Evolutionary conservation across 2,113 vertebrate species (phyloP).

Genomic region (Onychostruthus taczanowskii): DNA sequence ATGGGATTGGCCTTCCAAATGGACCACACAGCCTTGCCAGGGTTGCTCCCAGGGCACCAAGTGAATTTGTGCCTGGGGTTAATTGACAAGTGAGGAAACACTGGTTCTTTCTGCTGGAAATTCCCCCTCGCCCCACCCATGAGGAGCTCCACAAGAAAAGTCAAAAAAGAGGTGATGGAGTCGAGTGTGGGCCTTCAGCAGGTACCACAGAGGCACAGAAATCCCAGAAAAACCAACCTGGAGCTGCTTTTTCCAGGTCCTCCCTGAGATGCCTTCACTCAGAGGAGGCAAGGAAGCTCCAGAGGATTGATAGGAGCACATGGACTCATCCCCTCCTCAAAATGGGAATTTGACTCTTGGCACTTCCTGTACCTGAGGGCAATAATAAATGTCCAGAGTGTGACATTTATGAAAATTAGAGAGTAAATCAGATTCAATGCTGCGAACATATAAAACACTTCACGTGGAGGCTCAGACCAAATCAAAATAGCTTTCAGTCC

Average conservation of each 20-base stretch:
- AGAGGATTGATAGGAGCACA: fast-evolving
- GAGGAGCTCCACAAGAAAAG: background rate
- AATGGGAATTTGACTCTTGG: background rate
- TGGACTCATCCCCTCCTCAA: background rate
- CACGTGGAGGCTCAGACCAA: background rate
- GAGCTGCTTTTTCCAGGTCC: background rate
- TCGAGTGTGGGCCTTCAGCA: fast-evolving
- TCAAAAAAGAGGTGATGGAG: background rate
- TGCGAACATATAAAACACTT: background rate
- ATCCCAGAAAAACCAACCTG: background rate
- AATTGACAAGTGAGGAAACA: background rate
- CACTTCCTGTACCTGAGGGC: background rate
- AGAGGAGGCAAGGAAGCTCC: background rate
- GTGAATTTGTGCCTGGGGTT: background rate
- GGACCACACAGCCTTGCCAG: conserved; percentile 52
- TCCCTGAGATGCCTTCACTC: background rate
- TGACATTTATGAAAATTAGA: background rate
- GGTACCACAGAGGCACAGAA: background rate
- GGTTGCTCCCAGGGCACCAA: background rate
- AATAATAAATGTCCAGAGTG: background rate
- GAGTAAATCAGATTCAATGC: background rate
- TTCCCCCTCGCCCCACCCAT: background rate
- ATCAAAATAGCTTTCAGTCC: background rate
- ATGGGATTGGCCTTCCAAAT: background rate
- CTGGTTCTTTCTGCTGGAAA: background rate